Conservation (phyloP, 2,888 invertebrate genomes). For the Scaeva pyrastri region DNA sequence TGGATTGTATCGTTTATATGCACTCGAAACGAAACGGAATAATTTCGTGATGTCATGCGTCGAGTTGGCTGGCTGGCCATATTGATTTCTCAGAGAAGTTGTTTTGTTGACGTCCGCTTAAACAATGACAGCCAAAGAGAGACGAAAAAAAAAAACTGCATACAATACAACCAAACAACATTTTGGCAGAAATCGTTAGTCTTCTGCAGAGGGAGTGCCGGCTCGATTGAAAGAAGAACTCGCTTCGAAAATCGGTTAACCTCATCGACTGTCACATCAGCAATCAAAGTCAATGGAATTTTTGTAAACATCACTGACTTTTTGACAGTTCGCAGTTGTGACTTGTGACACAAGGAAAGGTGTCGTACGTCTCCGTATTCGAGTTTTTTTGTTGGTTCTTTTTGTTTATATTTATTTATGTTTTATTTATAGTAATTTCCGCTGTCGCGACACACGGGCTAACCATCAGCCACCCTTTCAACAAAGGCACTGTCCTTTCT, state of each 20-base stretch:
- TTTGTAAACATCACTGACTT: conserved; percentile 50
- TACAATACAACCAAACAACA: conserved; percentile 29
- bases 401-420: not conserved
- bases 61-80: conserved; percentile 23
- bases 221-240: conserved; percentile 24
- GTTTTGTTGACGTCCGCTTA: conserved; percentile 51
- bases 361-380: conserved; percentile 42
- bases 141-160: conserved; percentile 57
- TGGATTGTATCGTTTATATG: conserved; percentile 31
- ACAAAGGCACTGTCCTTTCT: conserved; percentile 57
- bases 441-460: conserved; percentile 37
- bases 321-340: conserved; percentile 23
- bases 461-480: conserved; percentile 64
- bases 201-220: conserved; percentile 59
- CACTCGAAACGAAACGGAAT: conserved; percentile 58
- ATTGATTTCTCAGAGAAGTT: conserved; percentile 68
- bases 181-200: conserved; percentile 65
- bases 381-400: conserved; percentile 29
- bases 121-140: not conserved
- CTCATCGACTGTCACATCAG: conserved; percentile 22
- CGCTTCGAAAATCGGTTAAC: conserved; percentile 26
- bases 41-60: conserved; percentile 72
- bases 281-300: not conserved
- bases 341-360: conserved; percentile 8
- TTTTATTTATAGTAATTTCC: conserved; percentile 23